phyloP scores from a whole-genome alignment of 2,113 vertebrate species.

The Clarias batrachus region DNA sequence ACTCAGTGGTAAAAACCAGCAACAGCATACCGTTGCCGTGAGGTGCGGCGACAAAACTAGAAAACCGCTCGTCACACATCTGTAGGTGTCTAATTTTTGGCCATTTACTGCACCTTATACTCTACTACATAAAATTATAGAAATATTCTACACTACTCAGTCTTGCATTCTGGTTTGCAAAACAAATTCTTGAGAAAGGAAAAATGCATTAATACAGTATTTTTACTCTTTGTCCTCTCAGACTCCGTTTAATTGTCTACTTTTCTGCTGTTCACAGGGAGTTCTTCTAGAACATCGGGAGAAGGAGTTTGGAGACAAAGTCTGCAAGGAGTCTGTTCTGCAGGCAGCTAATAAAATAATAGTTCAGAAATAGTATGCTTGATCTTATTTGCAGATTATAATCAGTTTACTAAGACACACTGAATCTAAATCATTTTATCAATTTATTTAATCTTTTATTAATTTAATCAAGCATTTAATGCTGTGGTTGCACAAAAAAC shows the following conservation, averaged over 20 bases:
- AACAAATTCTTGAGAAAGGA: background rate
- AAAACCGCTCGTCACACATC: too few species aligned
- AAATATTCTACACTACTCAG: background rate
- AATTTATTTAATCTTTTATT: background rate
- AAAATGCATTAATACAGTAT: background rate
- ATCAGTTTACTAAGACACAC: background rate
- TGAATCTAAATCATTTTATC: too few species aligned
- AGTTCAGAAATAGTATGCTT: constrained; percentile 60
- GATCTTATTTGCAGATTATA: background rate
- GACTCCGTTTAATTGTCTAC: background rate
- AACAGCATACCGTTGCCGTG: too few species aligned
- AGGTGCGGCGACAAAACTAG: too few species aligned
- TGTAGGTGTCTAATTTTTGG: background rate
- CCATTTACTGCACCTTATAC: background rate
- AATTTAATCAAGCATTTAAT: background rate
- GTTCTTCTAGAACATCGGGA: constrained; percentile 92
- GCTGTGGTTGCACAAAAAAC: constrained; percentile 22
- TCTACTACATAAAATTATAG: background rate
- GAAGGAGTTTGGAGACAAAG: constrained; percentile 94
- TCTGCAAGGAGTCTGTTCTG: constrained; percentile 78
- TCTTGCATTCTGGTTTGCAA: background rate
- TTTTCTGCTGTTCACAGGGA: constrained; percentile 73
- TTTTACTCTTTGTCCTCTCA: background rate
- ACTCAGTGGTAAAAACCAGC: too few species aligned
- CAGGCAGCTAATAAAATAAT: constrained; percentile 86